Base-by-base conservation (phyloP, 2,888 invertebrate species). In the Idaea dimidiata region DNA sequence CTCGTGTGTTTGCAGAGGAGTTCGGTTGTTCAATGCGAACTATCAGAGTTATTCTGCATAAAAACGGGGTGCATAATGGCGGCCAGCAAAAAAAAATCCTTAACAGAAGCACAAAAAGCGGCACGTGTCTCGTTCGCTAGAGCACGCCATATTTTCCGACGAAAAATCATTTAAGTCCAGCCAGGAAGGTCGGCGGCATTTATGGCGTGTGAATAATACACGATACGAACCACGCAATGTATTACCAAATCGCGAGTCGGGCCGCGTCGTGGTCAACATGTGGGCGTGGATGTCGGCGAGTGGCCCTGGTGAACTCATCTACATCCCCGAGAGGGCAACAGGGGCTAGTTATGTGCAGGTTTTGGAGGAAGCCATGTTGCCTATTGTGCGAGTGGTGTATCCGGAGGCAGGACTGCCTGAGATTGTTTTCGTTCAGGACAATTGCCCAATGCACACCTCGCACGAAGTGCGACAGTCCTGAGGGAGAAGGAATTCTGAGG, bases 341-440 rank as follows among this genome's bases (percentile, higher is more conserved):
- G 18, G 17, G 14, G 14, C 7, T 1, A 14, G 18, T 17, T 56
- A 18, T 17, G 14, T 10, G 17, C 17, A 18, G 16, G 18, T 56
- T 24, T 10, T 65, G 63, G 54, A 62, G 24, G 63, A 71, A 1
- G 54, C 53, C 0, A 63, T 66, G 65, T 17, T 66, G 16, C 67
- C 71, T 0, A 65, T 63, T 18, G 66, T 64, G 63, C 3, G 64
- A 10, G 14, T 24, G 33, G 62, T 65, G 59, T 70, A 66, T 65
- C 70, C 69, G 8, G 31, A 59, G 17, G 53, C 60, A 0, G 64
- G 64, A n/a, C 17, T 63, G 0, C 56, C 63, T 1, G 60, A 65
- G 62, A 61, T 71, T 2, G 0, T 57, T 0, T 68, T 68, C 33
- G 17, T 67, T 32, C 66, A 69, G 5, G 66, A 69, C 31, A 68